A percentile compares a stretch with the other conserved stretches of the same genome.
Conservation (phyloP, 2,113 vertebrate species). For the Thamnophis sirtalis region DNA sequence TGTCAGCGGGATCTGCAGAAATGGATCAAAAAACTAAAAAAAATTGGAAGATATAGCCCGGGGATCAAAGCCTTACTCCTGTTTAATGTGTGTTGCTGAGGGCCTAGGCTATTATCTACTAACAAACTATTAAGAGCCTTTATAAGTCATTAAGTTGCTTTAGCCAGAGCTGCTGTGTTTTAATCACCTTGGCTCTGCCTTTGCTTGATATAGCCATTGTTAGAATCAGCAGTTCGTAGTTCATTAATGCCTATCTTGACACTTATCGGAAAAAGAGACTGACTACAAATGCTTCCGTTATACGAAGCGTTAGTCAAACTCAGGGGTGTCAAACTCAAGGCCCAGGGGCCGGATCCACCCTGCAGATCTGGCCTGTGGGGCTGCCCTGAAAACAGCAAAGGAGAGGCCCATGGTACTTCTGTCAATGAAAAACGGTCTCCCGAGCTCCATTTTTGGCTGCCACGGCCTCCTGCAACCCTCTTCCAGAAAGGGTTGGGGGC, state of each 20-base stretch:
- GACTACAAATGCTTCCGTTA: neutral
- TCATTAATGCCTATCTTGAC: neutral
- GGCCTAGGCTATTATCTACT: neutral
- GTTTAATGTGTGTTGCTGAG: neutral
- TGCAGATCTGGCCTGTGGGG: too few relatives aligned
- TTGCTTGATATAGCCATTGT: neutral
- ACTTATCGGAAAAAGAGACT: neutral
- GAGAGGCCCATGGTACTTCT: too few relatives aligned
- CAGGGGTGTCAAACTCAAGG: too few relatives aligned
- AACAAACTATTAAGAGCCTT: neutral
- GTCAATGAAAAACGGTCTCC: too few relatives aligned
- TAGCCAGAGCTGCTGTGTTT: neutral
- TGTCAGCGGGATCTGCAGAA: neutral
- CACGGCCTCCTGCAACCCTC: too few relatives aligned
- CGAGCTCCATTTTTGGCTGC: too few relatives aligned
- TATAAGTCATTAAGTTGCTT: neutral
- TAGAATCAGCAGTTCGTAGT: neutral
- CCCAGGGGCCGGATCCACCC: too few relatives aligned
- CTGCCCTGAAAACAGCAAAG: too few relatives aligned
- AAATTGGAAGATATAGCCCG: neutral
- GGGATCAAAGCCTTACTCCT: neutral
- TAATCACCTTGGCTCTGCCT: neutral
- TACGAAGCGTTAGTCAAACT: neutral
- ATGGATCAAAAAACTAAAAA: neutral
- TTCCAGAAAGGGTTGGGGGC: too few relatives aligned